Evolutionary conservation across 2,113 vertebrate species (phyloP).

Genomic region (Sturnira hondurensis): DNA sequence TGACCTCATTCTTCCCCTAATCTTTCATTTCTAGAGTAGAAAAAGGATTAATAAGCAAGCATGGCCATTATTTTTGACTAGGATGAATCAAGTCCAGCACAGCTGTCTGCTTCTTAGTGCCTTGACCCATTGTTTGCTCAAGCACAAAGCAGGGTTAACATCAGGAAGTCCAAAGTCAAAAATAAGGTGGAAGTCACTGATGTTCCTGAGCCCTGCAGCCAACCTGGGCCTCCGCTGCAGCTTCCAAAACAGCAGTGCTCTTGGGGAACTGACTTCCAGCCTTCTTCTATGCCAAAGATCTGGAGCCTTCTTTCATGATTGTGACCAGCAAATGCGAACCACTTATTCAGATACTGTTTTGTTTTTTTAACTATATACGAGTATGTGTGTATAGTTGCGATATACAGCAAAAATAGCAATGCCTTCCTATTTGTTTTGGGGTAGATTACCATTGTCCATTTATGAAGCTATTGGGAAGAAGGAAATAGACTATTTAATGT

Average conservation of each 20-base stretch:
- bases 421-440: neutral
- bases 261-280: neutral
- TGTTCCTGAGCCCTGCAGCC: neutral
- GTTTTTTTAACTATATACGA: neutral
- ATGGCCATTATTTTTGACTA: constrained; percentile 22
- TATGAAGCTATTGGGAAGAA: neutral
- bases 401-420: neutral
- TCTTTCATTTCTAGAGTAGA: constrained; percentile 23
- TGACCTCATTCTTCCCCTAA: constrained; percentile 31
- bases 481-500: constrained; percentile 36
- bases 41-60: constrained; percentile 56
- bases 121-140: neutral
- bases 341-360: neutral
- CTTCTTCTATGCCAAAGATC: neutral
- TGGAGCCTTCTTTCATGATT: neutral
- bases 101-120: constrained; percentile 46
- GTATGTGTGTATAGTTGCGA: neutral
- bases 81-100: constrained; percentile 38
- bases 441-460: neutral
- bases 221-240: neutral
- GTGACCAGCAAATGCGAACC: neutral
- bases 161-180: neutral
- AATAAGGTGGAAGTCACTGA: neutral
- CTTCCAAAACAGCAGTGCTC: neutral
- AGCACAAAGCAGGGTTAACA: constrained; percentile 29